phyloP scores from a whole-genome alignment of 2,797 vertebrate species.

The Onychomys torridus region DNA sequence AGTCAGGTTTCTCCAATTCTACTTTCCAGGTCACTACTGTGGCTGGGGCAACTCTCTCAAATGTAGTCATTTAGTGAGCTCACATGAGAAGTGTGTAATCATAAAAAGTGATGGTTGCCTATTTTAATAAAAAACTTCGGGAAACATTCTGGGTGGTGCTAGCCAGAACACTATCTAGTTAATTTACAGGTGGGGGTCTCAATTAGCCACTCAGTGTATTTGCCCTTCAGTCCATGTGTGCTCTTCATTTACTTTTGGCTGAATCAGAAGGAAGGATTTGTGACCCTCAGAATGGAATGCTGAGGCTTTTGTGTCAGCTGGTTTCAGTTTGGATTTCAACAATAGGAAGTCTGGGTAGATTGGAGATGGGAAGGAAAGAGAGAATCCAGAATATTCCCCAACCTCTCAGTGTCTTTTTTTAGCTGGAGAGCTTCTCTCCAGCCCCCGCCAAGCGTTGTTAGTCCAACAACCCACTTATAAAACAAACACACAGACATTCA shows the following conservation, averaged over 20 bases:
- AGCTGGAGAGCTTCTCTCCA: no score
- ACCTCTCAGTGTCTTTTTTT: not conserved
- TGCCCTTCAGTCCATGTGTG: not conserved
- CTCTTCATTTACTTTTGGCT: not conserved
- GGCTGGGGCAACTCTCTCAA: not conserved
- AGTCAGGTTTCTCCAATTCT: not conserved
- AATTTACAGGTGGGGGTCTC: not conserved
- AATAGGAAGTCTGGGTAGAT: not conserved
- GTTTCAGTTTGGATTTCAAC: not conserved
- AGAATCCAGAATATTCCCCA: not conserved
- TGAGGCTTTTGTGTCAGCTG: not conserved
- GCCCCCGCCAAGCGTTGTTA: no score
- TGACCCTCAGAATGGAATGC: not conserved
- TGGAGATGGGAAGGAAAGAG: not conserved
- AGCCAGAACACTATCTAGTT: not conserved
- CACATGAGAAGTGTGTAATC: not conserved
- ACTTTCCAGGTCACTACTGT: not conserved
- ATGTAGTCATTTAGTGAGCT: not conserved
- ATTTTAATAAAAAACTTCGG: not conserved
- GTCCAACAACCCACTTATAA: no score
- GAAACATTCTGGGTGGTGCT: not conserved
- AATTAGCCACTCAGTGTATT: not conserved
- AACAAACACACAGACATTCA: no score
- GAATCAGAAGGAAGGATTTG: not conserved
- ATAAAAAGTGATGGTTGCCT: not conserved